Percentiles rank a stretch among this genome's conserved stretches.
These are phyloP conservation scores for Synanthedon vespiformis DNA, from an alignment of 2,888 invertebrate genomes.

Conservation along the genomic window DNA sequence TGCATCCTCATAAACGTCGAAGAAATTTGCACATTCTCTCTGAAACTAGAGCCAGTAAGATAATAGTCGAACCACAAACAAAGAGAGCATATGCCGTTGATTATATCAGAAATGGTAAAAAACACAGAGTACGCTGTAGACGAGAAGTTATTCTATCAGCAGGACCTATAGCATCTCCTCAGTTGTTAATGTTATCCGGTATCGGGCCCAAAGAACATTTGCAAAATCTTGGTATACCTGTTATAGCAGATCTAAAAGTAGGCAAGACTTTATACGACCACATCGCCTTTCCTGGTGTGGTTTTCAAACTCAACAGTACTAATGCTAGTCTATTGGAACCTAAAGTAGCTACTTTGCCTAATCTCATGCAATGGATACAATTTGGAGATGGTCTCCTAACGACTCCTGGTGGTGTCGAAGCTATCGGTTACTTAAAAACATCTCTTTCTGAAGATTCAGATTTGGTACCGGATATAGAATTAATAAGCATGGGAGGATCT, in stretches of 20 bases:
- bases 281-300: slow-evolving; percentile 63
- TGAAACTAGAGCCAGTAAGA: slow-evolving; percentile 48
- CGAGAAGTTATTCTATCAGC: slow-evolving; percentile 88
- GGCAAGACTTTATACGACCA: slow-evolving; percentile 76
- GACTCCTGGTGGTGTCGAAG: slow-evolving; percentile 75
- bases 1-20: slow-evolving; percentile 72
- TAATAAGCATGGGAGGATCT: slow-evolving; percentile 74
- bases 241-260: slow-evolving; percentile 74
- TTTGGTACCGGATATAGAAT: slow-evolving; percentile 74
- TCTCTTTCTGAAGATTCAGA: slow-evolving; percentile 62
- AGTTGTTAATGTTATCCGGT: slow-evolving; percentile 91
- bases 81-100: slow-evolving; percentile 78
- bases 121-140: slow-evolving; percentile 69
- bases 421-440: slow-evolving; percentile 74
- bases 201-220: slow-evolving; percentile 71
- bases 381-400: slow-evolving; percentile 70
- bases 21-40: slow-evolving; percentile 71
- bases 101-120: slow-evolving; percentile 68
- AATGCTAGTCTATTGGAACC: slow-evolving; percentile 52
- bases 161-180: slow-evolving; percentile 90
- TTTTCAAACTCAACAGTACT: slow-evolving; percentile 52
- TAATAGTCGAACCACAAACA: slow-evolving; percentile 60
- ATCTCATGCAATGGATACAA: slow-evolving; percentile 55
- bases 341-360: slow-evolving; percentile 48
- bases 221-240: slow-evolving; percentile 67